Conservation (phyloP, 37 sponge, comb jelly and placozoan genomes). For the Ianthella basta region DNA sequence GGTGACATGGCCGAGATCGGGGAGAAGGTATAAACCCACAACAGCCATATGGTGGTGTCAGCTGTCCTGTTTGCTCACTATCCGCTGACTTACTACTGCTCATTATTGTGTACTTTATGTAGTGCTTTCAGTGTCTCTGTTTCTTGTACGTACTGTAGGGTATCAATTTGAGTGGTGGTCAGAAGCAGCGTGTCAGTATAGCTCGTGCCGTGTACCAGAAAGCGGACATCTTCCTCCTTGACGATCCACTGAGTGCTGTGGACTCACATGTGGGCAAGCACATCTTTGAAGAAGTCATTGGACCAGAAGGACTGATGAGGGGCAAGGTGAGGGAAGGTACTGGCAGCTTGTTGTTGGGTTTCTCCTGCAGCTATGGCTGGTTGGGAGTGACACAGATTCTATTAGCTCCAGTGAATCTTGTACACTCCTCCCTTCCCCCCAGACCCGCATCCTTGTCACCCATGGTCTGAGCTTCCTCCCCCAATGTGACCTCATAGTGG, state of each 20-base stretch:
- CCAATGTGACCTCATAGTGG: constrained; percentile 86
- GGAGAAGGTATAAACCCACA: constrained; percentile 83
- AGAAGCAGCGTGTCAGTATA: constrained; percentile 98
- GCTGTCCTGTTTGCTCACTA: too few species aligned
- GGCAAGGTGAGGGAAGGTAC: constrained; percentile 72
- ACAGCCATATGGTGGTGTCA: too few species aligned
- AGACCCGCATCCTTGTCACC: constrained; percentile 89
- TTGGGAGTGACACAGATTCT: too few species aligned
- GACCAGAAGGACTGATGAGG: constrained; percentile 92
- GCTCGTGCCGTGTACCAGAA: constrained; percentile 97
- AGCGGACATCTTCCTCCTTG: constrained; percentile 90
- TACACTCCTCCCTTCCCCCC: not conserved
- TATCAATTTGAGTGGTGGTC: constrained; percentile 99
- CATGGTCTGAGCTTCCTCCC: constrained; percentile 91
- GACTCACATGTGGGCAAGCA: constrained; percentile 99
- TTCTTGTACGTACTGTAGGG: constrained; percentile 78
- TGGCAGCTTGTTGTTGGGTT: too few species aligned
- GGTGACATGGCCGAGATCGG: constrained; percentile 99
- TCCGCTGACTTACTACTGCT: too few species aligned
- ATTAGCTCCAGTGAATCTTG: too few species aligned
- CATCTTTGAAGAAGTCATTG: constrained; percentile 96
- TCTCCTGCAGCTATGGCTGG: too few species aligned
- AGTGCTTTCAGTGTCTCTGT: too few species aligned
- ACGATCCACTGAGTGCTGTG: constrained; percentile 97
- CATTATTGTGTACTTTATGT: too few species aligned